Percentiles rank a stretch among this genome's conserved stretches.
Evolutionary conservation across 2,888 invertebrate genomes (phyloP).

Genomic region (Folsomia candida): DNA sequence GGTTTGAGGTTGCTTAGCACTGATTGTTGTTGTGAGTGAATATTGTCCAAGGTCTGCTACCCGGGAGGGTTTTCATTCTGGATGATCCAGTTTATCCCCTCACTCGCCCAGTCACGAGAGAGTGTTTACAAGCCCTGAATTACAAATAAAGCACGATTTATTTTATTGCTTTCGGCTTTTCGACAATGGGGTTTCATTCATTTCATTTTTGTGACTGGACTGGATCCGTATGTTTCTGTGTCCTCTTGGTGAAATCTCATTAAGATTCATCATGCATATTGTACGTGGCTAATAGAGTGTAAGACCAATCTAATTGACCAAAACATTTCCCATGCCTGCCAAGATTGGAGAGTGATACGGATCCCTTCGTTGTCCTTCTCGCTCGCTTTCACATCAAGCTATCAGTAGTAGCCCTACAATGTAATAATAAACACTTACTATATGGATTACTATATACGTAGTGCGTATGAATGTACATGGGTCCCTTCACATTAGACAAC

Average conservation of each 20-base stretch:
- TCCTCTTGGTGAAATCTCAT: conserved; percentile 18
- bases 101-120: neutral
- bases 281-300: conserved; percentile 24
- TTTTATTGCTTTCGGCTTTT: conserved; percentile 13
- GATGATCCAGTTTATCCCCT: conserved; percentile 15
- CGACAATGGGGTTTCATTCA: conserved; percentile 12
- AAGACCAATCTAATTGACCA: conserved; percentile 23
- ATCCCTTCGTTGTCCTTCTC: too few relatives aligned
- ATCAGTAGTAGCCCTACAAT: too few relatives aligned
- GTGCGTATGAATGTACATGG: too few relatives aligned
- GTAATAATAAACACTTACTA: too few relatives aligned
- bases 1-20: neutral
- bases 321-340: conserved; percentile 23
- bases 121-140: neutral
- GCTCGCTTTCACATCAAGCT: too few relatives aligned
- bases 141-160: neutral
- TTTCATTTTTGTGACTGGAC: neutral
- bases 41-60: neutral
- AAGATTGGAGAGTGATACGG: neutral
- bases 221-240: conserved; percentile 11
- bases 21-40: neutral
- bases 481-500: too few relatives aligned
- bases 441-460: too few relatives aligned
- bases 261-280: conserved; percentile 21
- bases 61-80: conserved; percentile 4